Base-by-base conservation (phyloP, 2,888 invertebrate genomes). In the Pristionchus fissidentatus region DNA sequence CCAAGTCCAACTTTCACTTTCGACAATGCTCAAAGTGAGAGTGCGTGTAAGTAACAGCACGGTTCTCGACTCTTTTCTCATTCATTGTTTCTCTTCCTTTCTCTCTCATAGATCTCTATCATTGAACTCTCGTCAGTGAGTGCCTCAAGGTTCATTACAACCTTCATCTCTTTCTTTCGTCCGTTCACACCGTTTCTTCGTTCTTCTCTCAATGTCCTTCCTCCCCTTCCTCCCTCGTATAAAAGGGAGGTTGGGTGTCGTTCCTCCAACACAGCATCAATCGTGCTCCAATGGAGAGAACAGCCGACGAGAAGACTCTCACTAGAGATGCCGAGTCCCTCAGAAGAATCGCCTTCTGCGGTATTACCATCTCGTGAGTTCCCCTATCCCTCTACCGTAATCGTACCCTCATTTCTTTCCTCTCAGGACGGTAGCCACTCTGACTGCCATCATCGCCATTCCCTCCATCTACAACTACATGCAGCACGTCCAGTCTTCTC, bases 401-500 rank as follows among this genome's bases (percentile, higher is more conserved):
- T 38, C 55, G 38, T 57, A 41, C 26, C n/a, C 78, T 57, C n/a
- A 43, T 26, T 10, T 73, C 73, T 29, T 46, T 26, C 73, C 1
- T 46, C 87, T 86, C 80, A 89, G 88, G 73, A 91, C 91, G 55
- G 88, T 92, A 41, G 91, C 92, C 77, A 90, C 90, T 22, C 84
- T 91, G 75, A 90, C 90, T 46, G 90, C 90, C 73, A 89, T 90
- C 82, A 87, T 92, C 60, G 88, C 89, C 84, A 88, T 92, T 62
- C 92, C 92, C 57, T 88, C 91, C 88, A 87, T 92, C 84, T 92
- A 91, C 88, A 91, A 89, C 86, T 92, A 92, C 88, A 89, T 92
- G 86, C 91, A 91, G 84, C 88, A 89, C 85, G 90, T 92, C 29
- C 91, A 91, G 86, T 88, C 90, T 10, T 87, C 89, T 62, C 88